Conservation (phyloP, 2,888 invertebrate genomes). For the Trichopoda pennipes region DNA sequence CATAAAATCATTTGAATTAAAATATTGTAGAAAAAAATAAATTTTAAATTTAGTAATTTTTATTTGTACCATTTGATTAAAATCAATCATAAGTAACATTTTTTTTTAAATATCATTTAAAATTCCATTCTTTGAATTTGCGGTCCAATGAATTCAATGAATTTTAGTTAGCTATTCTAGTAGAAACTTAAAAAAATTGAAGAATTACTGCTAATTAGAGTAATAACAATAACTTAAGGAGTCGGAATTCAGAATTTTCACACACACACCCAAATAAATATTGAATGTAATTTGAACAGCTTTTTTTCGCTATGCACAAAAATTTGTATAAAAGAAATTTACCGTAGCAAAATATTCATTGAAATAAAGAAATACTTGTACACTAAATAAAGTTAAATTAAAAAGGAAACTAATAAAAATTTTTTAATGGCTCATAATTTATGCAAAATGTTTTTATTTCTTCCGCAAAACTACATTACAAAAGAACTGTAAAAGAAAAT, state of each 20-base stretch:
- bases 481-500: not conserved
- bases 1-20: no score
- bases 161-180: constrained; percentile 1
- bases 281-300: constrained; percentile 19
- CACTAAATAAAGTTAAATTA: not conserved
- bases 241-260: not conserved
- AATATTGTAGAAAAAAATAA: not conserved
- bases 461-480: not conserved
- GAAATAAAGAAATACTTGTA: constrained; percentile 1
- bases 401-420: constrained; percentile 56
- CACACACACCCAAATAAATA: not conserved
- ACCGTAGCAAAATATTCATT: constrained; percentile 25
- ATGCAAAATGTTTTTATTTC: constrained; percentile 54
- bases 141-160: constrained; percentile 11
- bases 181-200: not conserved
- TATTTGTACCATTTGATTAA: constrained; percentile 13
- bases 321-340: not conserved
- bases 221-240: constrained; percentile 21
- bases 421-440: constrained; percentile 64
- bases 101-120: not conserved
- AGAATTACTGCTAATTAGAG: constrained; percentile 26
- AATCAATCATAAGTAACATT: constrained; percentile 25
- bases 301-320: not conserved
- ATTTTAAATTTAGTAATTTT: not conserved
- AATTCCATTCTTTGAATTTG: constrained; percentile 10